phyloP scores from a whole-genome alignment of 2,113 vertebrate genomes.

The Ploceus nigricollis region DNA sequence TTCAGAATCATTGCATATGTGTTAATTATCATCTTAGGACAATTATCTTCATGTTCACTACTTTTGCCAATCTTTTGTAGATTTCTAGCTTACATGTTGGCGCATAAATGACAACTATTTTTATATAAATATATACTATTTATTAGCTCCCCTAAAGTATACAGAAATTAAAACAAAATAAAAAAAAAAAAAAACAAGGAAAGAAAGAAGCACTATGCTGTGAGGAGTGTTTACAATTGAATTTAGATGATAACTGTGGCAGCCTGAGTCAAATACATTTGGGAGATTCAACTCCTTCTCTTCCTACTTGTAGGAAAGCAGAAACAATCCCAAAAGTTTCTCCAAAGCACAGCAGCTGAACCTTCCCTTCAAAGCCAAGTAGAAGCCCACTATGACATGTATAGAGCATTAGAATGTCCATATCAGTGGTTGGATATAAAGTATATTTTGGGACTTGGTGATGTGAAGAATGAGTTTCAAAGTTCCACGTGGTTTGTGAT shows the following conservation, averaged over 20 bases:
- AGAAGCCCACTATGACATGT: neutral
- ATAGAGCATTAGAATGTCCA: accelerated
- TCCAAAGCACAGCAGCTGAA: neutral
- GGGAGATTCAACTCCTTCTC: neutral
- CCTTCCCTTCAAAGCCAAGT: neutral
- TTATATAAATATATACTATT: neutral
- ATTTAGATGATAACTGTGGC: neutral
- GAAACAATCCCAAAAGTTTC: neutral
- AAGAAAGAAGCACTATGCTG: neutral
- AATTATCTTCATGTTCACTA: neutral
- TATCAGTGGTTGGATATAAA: neutral
- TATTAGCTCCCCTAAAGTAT: neutral
- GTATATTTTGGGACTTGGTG: neutral
- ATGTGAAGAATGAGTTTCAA: neutral
- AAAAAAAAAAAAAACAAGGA: accelerated
- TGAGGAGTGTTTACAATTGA: neutral
- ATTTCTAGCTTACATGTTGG: neutral
- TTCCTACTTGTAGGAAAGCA: neutral
- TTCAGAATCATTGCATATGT: neutral
- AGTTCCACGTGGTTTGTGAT: neutral
- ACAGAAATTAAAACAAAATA: neutral
- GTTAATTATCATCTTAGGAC: neutral
- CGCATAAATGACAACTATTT: neutral
- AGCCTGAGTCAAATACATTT: neutral
- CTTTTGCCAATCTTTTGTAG: neutral